Base-by-base conservation (phyloP, 2,113 vertebrate genomes). In the Bombycilla garrulus region DNA sequence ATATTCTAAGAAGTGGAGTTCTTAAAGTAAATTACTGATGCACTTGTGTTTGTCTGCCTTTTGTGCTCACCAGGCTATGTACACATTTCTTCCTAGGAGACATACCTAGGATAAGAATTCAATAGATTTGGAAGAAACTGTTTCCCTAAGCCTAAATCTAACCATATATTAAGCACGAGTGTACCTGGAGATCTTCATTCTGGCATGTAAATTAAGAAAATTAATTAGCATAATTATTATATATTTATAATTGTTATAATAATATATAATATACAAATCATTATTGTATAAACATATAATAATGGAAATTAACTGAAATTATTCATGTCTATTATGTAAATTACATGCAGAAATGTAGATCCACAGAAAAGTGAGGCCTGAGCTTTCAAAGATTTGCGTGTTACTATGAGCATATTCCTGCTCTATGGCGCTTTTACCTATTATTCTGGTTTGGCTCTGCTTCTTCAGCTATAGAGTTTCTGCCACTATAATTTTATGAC, bases 161-260 rank as follows among this genome's bases (percentile, higher is more conserved):
- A 44, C n/a, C 5, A 44, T 20, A 31, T 26, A 11, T 53, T 76
- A 66, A 66, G 4, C 0, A 2, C 2, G 5, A 83, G 2, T 3
- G 4, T 56, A 72, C 6, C 12, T 81, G 69, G 15, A 87, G 9
- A 44, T 67, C 17, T 67, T 35, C 2, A 60, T 89, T 93, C 17
- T 2, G 3, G 23, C 2, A 40, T 29, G 10, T 29, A 47, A 47
- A 47, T n/a, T 12, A n/a, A 8, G 28, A 53, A 60, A 38, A 81
- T 21, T 21, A 19, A n/a, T 60, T 15, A n/a, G 15, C 15, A 58
- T 45, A 20, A n/a, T 33, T 13, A 23, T 36, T 25, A 18, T 25
- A 5, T 29, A 1, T 33, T 36, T 73, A 7, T 28, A 51, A 38
- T 25, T 21, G 1, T 44, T 29, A n/a, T 45, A 45, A 24, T 24